phyloP scores from a whole-genome alignment of 35 echinoderm and acorn worm species.

The Eucidaris tribuloides region DNA sequence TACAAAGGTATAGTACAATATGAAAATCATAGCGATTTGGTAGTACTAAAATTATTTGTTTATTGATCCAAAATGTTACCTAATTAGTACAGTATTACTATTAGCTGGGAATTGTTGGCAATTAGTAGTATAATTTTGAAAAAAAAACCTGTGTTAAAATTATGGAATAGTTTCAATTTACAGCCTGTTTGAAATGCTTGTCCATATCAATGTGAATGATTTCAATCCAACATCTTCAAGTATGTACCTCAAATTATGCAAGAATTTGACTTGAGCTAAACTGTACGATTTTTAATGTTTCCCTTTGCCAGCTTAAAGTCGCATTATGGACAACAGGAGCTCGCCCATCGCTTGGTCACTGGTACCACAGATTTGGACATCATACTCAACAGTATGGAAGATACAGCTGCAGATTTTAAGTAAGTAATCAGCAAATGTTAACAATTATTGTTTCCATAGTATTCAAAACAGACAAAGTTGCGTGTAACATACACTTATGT shows the following conservation, averaged over 20 bases:
- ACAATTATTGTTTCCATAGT: no score
- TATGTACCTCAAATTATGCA: neutral
- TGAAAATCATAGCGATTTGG: no score
- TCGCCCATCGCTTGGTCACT: constrained; percentile 25
- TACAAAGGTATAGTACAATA: no score
- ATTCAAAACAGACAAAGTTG: no score
- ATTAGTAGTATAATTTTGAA: neutral
- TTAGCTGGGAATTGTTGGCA: no score
- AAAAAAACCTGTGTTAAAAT: no score
- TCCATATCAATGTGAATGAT: neutral
- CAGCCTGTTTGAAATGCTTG: neutral
- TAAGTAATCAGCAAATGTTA: no score
- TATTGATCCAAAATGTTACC: no score
- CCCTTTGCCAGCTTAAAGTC: no score
- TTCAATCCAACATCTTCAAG: neutral
- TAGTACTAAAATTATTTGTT: no score
- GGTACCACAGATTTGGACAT: constrained; percentile 51
- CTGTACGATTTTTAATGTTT: neutral
- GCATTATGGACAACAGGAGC: constrained; percentile 33
- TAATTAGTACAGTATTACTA: no score
- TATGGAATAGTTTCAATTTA: neutral
- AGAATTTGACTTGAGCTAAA: neutral
- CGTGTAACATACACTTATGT: no score
- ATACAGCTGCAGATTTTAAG: constrained; percentile 35
- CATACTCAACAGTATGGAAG: constrained; percentile 27